Conservation (phyloP, 2,888 invertebrate genomes). For the Zygothrica quintamaculata region DNA sequence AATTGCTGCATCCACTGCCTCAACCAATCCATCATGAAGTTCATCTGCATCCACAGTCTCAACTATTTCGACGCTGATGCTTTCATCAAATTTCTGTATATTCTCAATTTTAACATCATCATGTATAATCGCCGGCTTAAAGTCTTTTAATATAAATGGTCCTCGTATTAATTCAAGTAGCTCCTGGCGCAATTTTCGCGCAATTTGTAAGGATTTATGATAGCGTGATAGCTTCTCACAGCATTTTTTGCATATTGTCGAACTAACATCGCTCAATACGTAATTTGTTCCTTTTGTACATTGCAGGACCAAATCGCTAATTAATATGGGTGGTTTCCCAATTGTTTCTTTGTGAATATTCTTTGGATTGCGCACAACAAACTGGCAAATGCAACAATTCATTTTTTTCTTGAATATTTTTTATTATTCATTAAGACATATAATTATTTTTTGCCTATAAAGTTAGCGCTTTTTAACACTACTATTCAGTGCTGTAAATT, state of each 20-base stretch:
- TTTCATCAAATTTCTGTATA: constrained; percentile 42
- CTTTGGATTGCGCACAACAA: constrained; percentile 61
- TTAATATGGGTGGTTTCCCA: constrained; percentile 65
- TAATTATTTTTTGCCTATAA: constrained; percentile 25
- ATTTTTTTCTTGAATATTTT: constrained; percentile 45
- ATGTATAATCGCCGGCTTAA: constrained; percentile 41
- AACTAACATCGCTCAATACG: constrained; percentile 42
- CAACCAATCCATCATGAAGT: constrained; percentile 26
- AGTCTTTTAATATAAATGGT: constrained; percentile 56
- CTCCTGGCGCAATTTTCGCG: constrained; percentile 63
- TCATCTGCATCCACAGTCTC: constrained; percentile 34
- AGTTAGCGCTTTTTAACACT: constrained; percentile 38
- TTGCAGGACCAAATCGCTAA: constrained; percentile 65
- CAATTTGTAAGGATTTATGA: constrained; percentile 68
- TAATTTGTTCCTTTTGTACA: constrained; percentile 64
- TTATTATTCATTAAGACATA: constrained; percentile 33
- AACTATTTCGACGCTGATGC: constrained; percentile 28
- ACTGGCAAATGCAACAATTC: constrained; percentile 75
- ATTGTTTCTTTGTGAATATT: constrained; percentile 65
- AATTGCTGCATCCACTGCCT: constrained; percentile 19
- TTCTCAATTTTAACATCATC: constrained; percentile 40
- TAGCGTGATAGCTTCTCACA: constrained; percentile 66
- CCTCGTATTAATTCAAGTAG: constrained; percentile 65
- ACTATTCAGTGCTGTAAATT: constrained; percentile 21
- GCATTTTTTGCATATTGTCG: constrained; percentile 71